A percentile compares a stretch with the other conserved stretches of the same genome.
Conservation (phyloP, 2,888 invertebrate species). For the Sclerodermus sp. region DNA sequence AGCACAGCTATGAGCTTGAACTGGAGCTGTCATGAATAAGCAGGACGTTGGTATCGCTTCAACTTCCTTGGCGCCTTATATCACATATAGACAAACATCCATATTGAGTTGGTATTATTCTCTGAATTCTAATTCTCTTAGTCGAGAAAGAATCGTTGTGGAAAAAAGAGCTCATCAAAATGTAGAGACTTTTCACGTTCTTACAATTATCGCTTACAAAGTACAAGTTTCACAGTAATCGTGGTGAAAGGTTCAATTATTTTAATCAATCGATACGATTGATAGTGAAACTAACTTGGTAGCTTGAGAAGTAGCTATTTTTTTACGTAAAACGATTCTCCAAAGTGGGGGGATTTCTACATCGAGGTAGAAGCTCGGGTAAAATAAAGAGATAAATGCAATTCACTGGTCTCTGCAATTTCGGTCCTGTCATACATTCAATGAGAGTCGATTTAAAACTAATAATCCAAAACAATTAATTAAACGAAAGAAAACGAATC, state of each 20-base stretch:
- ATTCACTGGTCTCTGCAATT: too few species aligned
- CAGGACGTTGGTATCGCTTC: constrained; percentile 54
- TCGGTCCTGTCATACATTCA: too few species aligned
- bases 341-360: too few species aligned
- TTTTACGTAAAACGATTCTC: neutral
- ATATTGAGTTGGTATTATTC: constrained; percentile 25
- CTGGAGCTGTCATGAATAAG: constrained; percentile 44
- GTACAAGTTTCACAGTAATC: neutral
- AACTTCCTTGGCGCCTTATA: constrained; percentile 54
- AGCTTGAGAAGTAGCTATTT: constrained; percentile 33
- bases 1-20: constrained; percentile 17
- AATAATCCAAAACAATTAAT: constrained; percentile 20
- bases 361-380: too few species aligned
- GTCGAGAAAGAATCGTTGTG: constrained; percentile 32
- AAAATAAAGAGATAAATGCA: too few species aligned
- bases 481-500: constrained; percentile 12
- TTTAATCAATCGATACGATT: too few species aligned
- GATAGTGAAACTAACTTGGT: constrained; percentile 24
- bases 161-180: constrained; percentile 19
- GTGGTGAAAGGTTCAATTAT: too few species aligned
- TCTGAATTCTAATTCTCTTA: constrained; percentile 30
- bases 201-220: neutral
- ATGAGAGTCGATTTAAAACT: neutral
- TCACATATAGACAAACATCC: constrained; percentile 30
- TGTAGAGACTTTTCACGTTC: constrained; percentile 12